Percentiles rank a stretch among this genome's conserved stretches.
phyloP scores from a whole-genome alignment of 2,797 vertebrate species.

The Limnodromus scolopaceus region DNA sequence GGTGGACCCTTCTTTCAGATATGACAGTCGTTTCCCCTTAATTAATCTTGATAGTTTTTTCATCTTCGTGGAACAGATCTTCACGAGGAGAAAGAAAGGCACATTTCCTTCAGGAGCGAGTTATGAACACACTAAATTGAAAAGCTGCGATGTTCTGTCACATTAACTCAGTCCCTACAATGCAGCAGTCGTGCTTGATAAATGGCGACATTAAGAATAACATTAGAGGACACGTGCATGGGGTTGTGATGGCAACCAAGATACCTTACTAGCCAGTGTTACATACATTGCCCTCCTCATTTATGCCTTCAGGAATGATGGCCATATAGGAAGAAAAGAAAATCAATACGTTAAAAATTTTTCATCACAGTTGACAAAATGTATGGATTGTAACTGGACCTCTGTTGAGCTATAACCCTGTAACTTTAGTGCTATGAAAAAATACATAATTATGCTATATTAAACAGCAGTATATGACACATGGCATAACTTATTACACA shows the following conservation, averaged over 20 bases:
- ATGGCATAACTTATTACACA: background rate
- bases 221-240: background rate
- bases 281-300: background rate
- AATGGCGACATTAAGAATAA: constrained; percentile 47
- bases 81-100: background rate
- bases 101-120: constrained; percentile 24
- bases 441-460: background rate
- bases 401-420: background rate
- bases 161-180: constrained; percentile 38
- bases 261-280: background rate
- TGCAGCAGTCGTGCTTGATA: background rate
- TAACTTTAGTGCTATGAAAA: background rate
- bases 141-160: constrained; percentile 48
- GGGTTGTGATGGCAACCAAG: constrained; percentile 60
- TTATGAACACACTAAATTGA: constrained; percentile 33
- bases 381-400: background rate
- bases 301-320: background rate
- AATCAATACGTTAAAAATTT: background rate
- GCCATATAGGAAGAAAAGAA: background rate
- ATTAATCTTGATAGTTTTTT: constrained; percentile 42
- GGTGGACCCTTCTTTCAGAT: background rate
- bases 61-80: background rate
- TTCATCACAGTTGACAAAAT: background rate
- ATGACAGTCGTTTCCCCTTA: constrained; percentile 13
- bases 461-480: background rate